Conservation (phyloP, 2,888 invertebrate species). For the Ellobium chinense region DNA sequence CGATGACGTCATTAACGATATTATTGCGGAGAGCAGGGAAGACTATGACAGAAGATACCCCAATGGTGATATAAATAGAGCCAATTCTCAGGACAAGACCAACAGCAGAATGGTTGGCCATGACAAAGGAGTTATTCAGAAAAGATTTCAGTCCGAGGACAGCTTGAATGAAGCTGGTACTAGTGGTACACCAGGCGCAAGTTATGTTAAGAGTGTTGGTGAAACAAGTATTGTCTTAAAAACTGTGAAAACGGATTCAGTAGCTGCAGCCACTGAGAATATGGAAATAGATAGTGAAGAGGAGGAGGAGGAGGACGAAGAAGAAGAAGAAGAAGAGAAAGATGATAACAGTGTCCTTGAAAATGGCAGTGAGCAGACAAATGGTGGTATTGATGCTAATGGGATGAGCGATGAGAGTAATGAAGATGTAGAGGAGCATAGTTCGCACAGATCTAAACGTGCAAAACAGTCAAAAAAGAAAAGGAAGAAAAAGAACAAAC, state of each 20-base stretch:
- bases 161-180: neutral
- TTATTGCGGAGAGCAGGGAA: constrained; percentile 14
- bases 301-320: neutral
- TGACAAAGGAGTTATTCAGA: neutral
- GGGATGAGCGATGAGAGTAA: neutral
- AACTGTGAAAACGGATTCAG: neutral
- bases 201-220: neutral
- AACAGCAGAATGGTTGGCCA: neutral
- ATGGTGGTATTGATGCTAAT: neutral
- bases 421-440: neutral
- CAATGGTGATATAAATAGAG: neutral
- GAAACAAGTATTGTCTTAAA: neutral
- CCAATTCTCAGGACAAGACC: neutral
- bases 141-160: neutral
- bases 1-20: neutral
- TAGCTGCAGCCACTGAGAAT: no score
- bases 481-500: constrained; percentile 6
- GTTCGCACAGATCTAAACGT: neutral
- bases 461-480: neutral
- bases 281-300: constrained; percentile 1
- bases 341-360: neutral
- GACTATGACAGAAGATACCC: neutral
- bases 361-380: neutral
- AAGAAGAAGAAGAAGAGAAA: neutral
- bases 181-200: neutral